Evolutionary conservation across 1,140 invertebrate species (phyloP), one percentile per base, ranked within the genome.

Genomic region (Parapsyche elsis): DNA sequence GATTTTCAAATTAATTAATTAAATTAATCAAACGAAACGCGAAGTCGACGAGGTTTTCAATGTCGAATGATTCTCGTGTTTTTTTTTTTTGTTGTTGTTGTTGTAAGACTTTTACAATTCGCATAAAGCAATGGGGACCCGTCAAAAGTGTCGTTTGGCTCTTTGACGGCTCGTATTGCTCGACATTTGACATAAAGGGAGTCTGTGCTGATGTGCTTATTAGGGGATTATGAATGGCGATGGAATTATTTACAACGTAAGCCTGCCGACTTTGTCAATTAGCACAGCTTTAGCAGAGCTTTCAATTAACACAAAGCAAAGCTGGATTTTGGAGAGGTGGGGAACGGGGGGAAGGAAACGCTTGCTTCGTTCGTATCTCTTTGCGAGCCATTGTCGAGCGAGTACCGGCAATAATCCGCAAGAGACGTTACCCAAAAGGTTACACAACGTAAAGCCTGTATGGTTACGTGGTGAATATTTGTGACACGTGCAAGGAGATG

Each of bases 251-350:
- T 77, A 77, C 53, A 77, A 61, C 26, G 75, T 75, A 75, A 75
- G 45, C 73, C 75, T 16, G 7, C 57, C 59, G 75, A 77, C 75
- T 77, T 77, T 77, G 75, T 77, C 75, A 77, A 77, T 77, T 77
- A 77, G 75, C 75, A 49, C 53, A 61, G 75, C 75, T 64, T 77
- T 77, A 67, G 57, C 75, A 30, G 19, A 38, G 75, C 75, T 77
- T 77, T 77, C 75, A 77, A 77, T 77, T 77, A 77, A 77, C 75
- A 77, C 75, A 77, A 77, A 77, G 75, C 59, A 64, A 64, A 30
- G 75, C 75, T 46, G 57, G 57, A 77, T 77, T 44, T 64, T 24
- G 24, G 59, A 53, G 10, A 53, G 30, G 7, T 38, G 30, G 30
- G 7, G 30, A 38, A 38, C 2, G 10, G 49, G 2, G 49, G 4